phyloP scores from a whole-genome alignment of 1,140 invertebrate species.

The Phymorhynchus buccinoides region DNA sequence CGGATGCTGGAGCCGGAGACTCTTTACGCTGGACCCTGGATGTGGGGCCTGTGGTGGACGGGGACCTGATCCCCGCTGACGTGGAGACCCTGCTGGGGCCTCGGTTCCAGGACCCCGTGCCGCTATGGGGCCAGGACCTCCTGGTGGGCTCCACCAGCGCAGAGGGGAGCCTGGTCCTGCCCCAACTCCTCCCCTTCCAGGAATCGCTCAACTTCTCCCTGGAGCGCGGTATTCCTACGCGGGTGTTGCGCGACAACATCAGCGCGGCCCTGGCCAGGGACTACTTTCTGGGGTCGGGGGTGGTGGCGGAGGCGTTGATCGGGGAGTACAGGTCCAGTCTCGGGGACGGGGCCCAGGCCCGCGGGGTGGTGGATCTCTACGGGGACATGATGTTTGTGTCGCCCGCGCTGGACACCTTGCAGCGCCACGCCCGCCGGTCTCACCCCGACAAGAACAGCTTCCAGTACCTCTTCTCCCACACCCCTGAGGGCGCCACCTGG shows the following conservation, averaged over 20 bases:
- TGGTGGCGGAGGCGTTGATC: conserved; percentile 34
- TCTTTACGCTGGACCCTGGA: conserved; percentile 30
- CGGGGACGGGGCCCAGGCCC: conserved; percentile 40
- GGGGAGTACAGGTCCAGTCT: conserved; percentile 40
- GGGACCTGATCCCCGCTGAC: conserved; percentile 40
- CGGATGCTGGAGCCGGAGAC: neutral
- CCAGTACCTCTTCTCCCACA: conserved; percentile 53
- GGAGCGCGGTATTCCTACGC: conserved; percentile 39
- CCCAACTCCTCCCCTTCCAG: conserved; percentile 34
- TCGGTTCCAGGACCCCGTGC: conserved; percentile 21
- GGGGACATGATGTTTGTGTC: conserved; percentile 52
- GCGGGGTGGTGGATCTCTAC: conserved; percentile 46
- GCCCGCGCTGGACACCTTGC: conserved; percentile 43
- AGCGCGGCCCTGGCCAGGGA: conserved; percentile 35
- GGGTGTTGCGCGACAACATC: conserved; percentile 42
- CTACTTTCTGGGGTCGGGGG: conserved; percentile 33
- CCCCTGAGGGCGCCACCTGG: conserved; percentile 8
- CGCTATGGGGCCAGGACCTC: conserved; percentile 44
- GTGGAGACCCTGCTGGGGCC: conserved; percentile 33
- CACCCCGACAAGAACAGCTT: too few species aligned
- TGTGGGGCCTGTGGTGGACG: conserved; percentile 52
- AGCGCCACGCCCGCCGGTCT: conserved; percentile 33
- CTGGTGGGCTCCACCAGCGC: conserved; percentile 54
- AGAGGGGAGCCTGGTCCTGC: conserved; percentile 47
- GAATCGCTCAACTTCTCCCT: conserved; percentile 37